Conservation (phyloP, 2,888 invertebrate genomes). For the Hirtodrosophila histrioides region DNA sequence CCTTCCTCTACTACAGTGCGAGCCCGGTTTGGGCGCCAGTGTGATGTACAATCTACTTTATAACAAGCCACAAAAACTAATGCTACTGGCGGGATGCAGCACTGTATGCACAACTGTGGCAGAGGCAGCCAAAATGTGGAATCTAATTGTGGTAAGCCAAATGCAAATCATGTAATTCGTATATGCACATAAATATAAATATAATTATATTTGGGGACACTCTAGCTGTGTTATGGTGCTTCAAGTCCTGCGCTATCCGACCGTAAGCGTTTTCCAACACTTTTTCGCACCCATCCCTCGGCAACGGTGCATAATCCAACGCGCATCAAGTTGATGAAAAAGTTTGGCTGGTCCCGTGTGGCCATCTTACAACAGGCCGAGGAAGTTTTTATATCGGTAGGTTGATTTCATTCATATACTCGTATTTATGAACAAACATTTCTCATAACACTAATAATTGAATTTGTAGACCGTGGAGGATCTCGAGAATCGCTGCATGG, state of each 20-base stretch:
- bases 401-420: constrained; percentile 61
- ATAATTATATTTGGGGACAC: neutral
- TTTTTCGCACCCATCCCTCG: constrained; percentile 99
- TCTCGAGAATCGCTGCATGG: constrained; percentile 96
- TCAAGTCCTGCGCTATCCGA: constrained; percentile 99
- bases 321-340: constrained; percentile 97
- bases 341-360: constrained; percentile 98
- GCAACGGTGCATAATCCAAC: constrained; percentile 99
- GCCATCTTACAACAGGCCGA: constrained; percentile 99
- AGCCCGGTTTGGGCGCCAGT: constrained; percentile 98
- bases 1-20: constrained; percentile 89
- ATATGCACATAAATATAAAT: neutral
- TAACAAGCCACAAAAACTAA: constrained; percentile 96
- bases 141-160: constrained; percentile 96
- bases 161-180: neutral
- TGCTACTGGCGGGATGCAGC: constrained; percentile 98
- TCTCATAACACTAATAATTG: constrained; percentile 4
- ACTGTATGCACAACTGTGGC: constrained; percentile 99
- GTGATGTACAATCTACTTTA: constrained; percentile 99
- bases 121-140: constrained; percentile 99
- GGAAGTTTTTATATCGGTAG: constrained; percentile 97
- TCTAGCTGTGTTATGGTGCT: constrained; percentile 98
- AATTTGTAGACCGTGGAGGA: constrained; percentile 96
- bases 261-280: constrained; percentile 97
- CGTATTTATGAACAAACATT: neutral